Conservation (phyloP, 1,140 invertebrate species). For the Euglossa dilemma region DNA sequence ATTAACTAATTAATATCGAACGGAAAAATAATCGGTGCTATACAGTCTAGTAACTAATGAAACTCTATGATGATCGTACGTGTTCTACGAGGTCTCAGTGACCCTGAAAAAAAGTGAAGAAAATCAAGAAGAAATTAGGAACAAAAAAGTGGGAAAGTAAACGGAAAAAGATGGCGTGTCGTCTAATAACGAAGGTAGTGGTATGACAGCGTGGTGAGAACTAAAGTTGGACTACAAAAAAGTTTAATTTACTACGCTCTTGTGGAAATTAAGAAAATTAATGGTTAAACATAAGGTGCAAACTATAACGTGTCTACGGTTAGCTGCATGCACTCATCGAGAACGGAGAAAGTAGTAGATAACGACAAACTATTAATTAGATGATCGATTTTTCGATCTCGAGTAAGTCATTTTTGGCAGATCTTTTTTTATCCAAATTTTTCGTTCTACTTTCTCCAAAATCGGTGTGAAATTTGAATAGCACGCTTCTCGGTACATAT, state of each 20-base stretch:
- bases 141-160: not conserved
- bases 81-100: not conserved
- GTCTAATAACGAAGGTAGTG: not conserved
- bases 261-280: conserved; percentile 36
- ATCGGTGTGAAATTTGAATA: conserved; percentile 5
- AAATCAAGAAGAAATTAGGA: not conserved
- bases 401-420: not conserved
- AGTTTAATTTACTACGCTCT: conserved; percentile 4
- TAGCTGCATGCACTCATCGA: conserved; percentile 54
- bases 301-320: conserved; percentile 35
- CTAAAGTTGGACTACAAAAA: conserved; percentile 2
- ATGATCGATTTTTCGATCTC: not conserved
- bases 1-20: not conserved
- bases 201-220: not conserved
- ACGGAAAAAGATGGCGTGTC: not conserved
- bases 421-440: not conserved
- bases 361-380: not conserved
- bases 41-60: not conserved
- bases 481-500: not conserved
- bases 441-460: conserved; percentile 51
- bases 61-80: not conserved
- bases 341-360: conserved; percentile 46
- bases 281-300: conserved; percentile 22
- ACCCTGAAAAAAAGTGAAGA: not conserved
- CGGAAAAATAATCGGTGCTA: not conserved